Evolutionary conservation across 2,797 vertebrate genomes (phyloP), one percentile per base, ranked within the genome.

Genomic region (Amblyopsis hoosieri): DNA sequence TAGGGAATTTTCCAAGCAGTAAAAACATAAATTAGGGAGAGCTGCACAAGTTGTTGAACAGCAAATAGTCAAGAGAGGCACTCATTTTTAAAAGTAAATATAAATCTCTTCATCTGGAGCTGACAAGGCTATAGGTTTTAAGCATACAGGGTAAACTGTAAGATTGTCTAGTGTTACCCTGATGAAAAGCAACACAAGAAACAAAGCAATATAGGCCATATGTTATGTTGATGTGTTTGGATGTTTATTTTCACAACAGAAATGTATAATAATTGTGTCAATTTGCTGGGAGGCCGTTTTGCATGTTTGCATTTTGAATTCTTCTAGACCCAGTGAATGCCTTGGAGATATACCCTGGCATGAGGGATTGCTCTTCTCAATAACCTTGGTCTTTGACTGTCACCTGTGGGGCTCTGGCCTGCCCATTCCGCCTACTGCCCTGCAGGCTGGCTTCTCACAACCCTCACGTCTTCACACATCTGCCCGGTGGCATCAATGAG

Each of bases 401-500:
- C 15, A 64, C 65, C 74, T 62, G 55, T 57, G 77, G 76, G 72
- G 68, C 61, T 70, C 66, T 62, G 69, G 72, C 73, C 67, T 31
- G 15, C 3, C 51, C 71, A 55, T 53, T 64, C 64, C 57, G 31
- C 64, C 76, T 56, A 76, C 12, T 19, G 67, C 70, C 64, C 70
- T 47, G 69, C 64, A 47, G 66, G 13, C 80, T 72, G 74, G 75
- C 78, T 76, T 65, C 65, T 31, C 57, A 71, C 66, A 51, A 69
- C 68, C 73, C 60, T 77, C 64, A 45, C 67, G 54, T 74, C 75
- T 75, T 82, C 78, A 82, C 73, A 72, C 79, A 54, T 80, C 81
- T 52, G 61, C 78, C 86, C 80, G 83, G 63, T 29, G 80, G 88
- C 87, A 92, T 93, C 92, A 92, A 94, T 94, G 93, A 92, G 86